A percentile compares a stretch with the other conserved stretches of the same genome.
Conservation (phyloP, 2,888 invertebrate species). For the Pristionchus japonicus region DNA sequence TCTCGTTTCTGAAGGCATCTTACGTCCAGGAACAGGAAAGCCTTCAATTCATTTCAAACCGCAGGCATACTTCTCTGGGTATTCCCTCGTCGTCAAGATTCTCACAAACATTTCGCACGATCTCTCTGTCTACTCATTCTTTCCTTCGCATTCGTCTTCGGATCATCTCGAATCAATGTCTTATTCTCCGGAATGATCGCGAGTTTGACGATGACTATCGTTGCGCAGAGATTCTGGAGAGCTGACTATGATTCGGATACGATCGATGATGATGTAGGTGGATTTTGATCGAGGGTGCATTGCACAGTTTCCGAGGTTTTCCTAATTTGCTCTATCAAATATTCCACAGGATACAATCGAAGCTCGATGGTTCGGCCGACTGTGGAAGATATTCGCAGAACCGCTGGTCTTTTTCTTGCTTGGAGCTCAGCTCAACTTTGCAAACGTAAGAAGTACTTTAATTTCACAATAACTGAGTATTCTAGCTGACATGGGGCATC, state of each 20-base stretch:
- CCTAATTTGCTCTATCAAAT: too few species aligned
- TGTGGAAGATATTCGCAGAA: slow-evolving; percentile 43
- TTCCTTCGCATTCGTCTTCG: slow-evolving; percentile 38
- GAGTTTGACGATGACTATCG: slow-evolving; percentile 35
- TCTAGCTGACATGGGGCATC: slow-evolving; percentile 42
- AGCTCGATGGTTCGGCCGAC: slow-evolving; percentile 41
- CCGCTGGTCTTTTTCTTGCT: slow-evolving; percentile 44
- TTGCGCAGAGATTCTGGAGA: slow-evolving; percentile 44
- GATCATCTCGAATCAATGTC: neutral
- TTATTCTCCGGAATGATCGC: slow-evolving; percentile 46
- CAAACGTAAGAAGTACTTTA: neutral
- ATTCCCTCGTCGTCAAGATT: slow-evolving; percentile 45
- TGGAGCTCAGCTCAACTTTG: slow-evolving; percentile 43
- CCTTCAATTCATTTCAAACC: neutral
- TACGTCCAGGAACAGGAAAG: too few species aligned
- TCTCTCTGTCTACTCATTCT: neutral
- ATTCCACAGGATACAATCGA: slow-evolving; percentile 47
- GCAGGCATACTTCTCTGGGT: slow-evolving; percentile 41
- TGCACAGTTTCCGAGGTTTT: too few species aligned
- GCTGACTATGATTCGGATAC: slow-evolving; percentile 31
- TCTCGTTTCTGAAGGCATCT: too few species aligned
- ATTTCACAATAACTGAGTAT: neutral
- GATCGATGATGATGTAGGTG: slow-evolving; percentile 44
- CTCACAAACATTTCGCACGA: slow-evolving; percentile 33
- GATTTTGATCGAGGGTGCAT: neutral